phyloP scores from a whole-genome alignment of 2,113 vertebrate species.

The Amblyornis subalaris region DNA sequence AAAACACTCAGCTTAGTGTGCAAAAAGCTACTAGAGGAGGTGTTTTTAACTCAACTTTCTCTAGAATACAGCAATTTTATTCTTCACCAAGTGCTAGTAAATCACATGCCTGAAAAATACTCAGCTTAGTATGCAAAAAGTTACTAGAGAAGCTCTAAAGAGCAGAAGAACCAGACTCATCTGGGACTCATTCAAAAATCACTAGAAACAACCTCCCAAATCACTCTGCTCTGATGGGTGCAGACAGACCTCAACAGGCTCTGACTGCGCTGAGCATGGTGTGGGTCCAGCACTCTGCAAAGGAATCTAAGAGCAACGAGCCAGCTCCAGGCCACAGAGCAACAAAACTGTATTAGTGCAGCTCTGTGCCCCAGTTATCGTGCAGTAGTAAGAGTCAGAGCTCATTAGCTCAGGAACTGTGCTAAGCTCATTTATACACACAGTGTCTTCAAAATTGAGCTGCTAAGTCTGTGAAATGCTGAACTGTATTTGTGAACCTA shows the following conservation, averaged over 20 bases:
- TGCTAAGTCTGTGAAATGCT: conserved; percentile 20
- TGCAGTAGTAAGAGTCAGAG: conserved; percentile 19
- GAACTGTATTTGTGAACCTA: background rate
- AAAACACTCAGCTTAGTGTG: background rate
- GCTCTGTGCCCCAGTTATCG: conserved; percentile 11
- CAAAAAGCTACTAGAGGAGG: too few species aligned
- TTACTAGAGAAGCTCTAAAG: background rate
- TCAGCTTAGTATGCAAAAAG: background rate
- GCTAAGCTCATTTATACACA: conserved; percentile 41
- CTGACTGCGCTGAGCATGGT: background rate
- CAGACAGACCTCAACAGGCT: background rate
- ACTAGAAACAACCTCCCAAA: background rate
- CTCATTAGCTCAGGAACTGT: conserved; percentile 32
- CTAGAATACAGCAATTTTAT: background rate
- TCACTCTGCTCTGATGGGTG: background rate
- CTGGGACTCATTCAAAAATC: background rate
- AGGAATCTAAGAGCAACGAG: background rate
- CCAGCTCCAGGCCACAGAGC: background rate
- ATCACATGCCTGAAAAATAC: background rate
- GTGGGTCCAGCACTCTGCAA: fast-evolving
- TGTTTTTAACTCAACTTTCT: background rate
- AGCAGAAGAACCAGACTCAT: background rate
- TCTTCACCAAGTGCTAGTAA: background rate
- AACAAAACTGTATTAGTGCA: conserved; percentile 18
- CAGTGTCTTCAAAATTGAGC: background rate